These are phyloP conservation scores for Perca fluviatilis DNA, from an alignment of 2,113 vertebrate species.

Conservation along the genomic window DNA sequence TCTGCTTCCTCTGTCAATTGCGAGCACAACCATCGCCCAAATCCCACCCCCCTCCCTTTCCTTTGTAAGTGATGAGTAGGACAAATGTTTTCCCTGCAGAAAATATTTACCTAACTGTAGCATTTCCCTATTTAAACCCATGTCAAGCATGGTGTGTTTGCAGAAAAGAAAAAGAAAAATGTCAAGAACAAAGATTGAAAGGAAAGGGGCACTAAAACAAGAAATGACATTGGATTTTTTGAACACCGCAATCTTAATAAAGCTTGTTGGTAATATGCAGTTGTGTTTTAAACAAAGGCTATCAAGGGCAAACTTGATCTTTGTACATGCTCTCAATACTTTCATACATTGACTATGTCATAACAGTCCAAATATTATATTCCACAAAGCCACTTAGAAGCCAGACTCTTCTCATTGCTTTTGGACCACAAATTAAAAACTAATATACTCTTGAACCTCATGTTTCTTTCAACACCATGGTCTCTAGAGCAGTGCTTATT, in stretches of 20 bases:
- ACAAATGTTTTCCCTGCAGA: slow-evolving; percentile 31
- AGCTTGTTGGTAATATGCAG: neutral
- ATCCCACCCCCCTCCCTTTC: slow-evolving; percentile 12
- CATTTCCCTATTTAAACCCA: slow-evolving; percentile 32
- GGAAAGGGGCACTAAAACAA: neutral
- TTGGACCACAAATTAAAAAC: slow-evolving; percentile 8
- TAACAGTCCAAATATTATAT: neutral
- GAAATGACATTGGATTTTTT: neutral
- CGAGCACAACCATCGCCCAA: slow-evolving; percentile 24
- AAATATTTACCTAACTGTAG: slow-evolving; percentile 26
- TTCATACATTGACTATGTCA: neutral
- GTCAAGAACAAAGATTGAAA: neutral
- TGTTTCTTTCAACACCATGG: neutral
- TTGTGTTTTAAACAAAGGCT: slow-evolving; percentile 17
- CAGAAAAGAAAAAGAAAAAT: neutral
- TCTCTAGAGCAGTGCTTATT: slow-evolving; percentile 4
- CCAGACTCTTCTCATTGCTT: neutral
- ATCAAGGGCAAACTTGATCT: neutral
- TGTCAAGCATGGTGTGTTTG: neutral
- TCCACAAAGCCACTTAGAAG: slow-evolving; percentile 12
- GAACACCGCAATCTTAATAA: neutral
- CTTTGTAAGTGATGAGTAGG: slow-evolving; percentile 35
- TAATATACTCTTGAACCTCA: neutral
- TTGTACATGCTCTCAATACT: neutral
- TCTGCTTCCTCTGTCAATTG: slow-evolving; percentile 51